Evolutionary conservation across 2,113 vertebrate genomes (phyloP).

Genomic region (Proterorhinus semilunaris): DNA sequence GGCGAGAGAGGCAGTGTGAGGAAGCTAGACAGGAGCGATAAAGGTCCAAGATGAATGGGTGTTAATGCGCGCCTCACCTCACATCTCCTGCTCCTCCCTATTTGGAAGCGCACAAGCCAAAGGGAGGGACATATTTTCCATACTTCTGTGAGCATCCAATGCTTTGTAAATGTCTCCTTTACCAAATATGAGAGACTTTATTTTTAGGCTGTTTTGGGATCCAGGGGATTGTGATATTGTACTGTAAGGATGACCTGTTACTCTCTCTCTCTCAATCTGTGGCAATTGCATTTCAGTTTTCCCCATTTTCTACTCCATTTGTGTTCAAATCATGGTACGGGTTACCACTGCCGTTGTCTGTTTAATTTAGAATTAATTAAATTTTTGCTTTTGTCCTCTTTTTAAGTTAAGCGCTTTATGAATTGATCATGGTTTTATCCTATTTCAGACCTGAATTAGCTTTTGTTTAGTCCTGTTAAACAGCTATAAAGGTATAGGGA

Average conservation of each 20-base stretch:
- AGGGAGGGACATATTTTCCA: slow-evolving; percentile 45
- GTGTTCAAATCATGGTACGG: not conserved
- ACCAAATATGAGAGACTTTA: slow-evolving; percentile 28
- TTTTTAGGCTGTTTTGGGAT: slow-evolving; percentile 14
- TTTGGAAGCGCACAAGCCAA: slow-evolving; percentile 9
- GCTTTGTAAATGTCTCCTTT: slow-evolving; percentile 28
- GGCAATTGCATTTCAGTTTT: not conserved
- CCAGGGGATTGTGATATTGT: not conserved
- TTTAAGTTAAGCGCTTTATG: too few relatives aligned
- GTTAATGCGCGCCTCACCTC: slow-evolving; percentile 57
- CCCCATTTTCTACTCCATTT: not conserved
- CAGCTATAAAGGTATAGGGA: too few relatives aligned
- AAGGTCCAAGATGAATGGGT: slow-evolving; percentile 57
- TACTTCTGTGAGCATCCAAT: slow-evolving; percentile 44
- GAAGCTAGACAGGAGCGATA: slow-evolving; percentile 31
- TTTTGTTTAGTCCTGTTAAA: too few relatives aligned
- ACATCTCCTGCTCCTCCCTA: slow-evolving; percentile 36
- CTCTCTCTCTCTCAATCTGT: not conserved
- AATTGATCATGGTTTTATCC: too few relatives aligned
- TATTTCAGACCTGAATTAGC: too few relatives aligned
- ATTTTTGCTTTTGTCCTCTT: too few relatives aligned
- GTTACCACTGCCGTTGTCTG: not conserved
- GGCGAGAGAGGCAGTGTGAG: slow-evolving; percentile 20
- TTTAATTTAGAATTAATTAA: too few relatives aligned
- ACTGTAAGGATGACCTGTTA: slow-evolving; percentile 12